Percentiles rank a stretch among this genome's conserved stretches.
These are phyloP conservation scores for Ispidina lecontei DNA, from an alignment of 2,797 vertebrate genomes.

Conservation along the genomic window DNA sequence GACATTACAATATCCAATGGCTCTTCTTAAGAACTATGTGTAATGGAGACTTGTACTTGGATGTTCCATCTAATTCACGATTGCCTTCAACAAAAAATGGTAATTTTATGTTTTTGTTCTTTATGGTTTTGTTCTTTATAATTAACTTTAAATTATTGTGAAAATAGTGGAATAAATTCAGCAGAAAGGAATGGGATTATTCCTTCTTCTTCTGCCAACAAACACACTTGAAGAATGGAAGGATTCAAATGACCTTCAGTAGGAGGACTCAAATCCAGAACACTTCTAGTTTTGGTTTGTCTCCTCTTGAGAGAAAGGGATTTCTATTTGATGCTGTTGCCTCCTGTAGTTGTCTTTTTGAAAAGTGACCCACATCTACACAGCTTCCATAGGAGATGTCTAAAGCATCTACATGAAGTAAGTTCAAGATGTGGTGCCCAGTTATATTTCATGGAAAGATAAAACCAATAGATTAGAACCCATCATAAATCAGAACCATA, in stretches of 20 bases:
- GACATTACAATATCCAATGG: not conserved
- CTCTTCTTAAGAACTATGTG: not conserved
- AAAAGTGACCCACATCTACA: not conserved
- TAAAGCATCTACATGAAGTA: not conserved
- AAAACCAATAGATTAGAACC: not conserved
- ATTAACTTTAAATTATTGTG: not conserved
- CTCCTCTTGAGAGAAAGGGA: not conserved
- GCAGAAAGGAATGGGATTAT: not conserved
- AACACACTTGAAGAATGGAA: not conserved
- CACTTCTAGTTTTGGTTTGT: not conserved
- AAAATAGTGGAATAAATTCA: not conserved
- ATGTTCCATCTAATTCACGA: not conserved
- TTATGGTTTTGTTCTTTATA: not conserved
- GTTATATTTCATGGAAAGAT: not conserved
- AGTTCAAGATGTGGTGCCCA: not conserved
- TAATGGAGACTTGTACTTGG: not conserved
- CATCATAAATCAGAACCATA: not conserved
- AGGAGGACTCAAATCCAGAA: not conserved
- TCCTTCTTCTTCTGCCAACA: not conserved
- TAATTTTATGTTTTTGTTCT: not conserved
- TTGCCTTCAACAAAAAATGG: not conserved
- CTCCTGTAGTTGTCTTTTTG: not conserved
- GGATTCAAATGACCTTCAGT: not conserved
- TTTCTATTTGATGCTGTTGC: not conserved
- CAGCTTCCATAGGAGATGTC: not conserved